Conservation (phyloP, 1,140 invertebrate species). For the Scylla paramamosain region DNA sequence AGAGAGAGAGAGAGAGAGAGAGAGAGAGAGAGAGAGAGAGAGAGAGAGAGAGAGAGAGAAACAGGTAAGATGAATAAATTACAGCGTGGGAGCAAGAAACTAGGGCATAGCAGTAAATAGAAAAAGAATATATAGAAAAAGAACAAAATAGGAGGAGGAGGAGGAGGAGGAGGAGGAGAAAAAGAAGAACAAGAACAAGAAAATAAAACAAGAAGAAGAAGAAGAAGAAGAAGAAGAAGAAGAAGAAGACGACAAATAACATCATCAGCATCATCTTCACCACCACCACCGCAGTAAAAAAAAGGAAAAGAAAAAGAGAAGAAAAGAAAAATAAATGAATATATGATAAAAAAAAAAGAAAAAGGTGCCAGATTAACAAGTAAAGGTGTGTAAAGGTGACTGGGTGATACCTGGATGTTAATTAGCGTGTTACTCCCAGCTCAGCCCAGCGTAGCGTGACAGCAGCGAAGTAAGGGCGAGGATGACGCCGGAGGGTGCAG, state of each 20-base stretch:
- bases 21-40: slow-evolving; percentile 67
- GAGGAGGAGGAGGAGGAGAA: neutral
- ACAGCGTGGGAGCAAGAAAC: too few species aligned
- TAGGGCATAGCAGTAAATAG: too few species aligned
- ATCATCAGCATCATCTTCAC: too few species aligned
- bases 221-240: neutral
- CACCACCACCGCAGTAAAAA: too few species aligned
- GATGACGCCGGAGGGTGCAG: neutral
- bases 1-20: slow-evolving; percentile 37
- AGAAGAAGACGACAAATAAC: too few species aligned
- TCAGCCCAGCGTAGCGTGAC: too few species aligned
- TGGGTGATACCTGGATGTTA: neutral
- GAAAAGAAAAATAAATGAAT: neutral
- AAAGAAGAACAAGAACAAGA: neutral
- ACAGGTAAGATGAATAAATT: neutral
- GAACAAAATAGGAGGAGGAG: neutral
- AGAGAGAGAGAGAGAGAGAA: neutral
- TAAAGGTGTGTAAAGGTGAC: neutral
- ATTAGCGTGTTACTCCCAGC: too few species aligned
- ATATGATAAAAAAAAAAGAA: neutral
- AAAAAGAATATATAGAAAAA: too few species aligned
- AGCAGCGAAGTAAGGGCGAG: too few species aligned
- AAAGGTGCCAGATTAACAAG: too few species aligned
- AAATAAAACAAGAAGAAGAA: neutral
- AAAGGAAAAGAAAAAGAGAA: neutral